phyloP scores from a whole-genome alignment of 2,888 invertebrate genomes.

The Epirrhoe tristata region DNA sequence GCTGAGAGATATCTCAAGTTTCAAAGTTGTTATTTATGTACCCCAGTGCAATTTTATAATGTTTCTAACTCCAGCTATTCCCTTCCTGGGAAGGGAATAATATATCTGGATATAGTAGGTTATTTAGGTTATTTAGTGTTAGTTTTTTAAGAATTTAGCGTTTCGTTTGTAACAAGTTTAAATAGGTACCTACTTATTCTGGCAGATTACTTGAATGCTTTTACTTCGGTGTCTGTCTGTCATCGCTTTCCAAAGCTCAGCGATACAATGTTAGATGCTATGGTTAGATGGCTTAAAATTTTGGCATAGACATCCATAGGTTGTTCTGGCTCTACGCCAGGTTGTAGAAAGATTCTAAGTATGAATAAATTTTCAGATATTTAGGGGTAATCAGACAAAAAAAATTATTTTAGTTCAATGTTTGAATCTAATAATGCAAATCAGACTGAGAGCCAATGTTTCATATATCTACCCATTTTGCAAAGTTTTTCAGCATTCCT shows the following conservation, averaged over 20 bases:
- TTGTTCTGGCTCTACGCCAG: neutral
- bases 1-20: slow-evolving; percentile 24
- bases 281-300: neutral
- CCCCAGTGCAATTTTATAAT: slow-evolving; percentile 24
- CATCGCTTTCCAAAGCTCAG: neutral
- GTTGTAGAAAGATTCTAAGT: neutral
- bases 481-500: neutral
- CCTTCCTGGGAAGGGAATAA: slow-evolving; percentile 30
- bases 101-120: too few relatives aligned
- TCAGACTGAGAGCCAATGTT: neutral
- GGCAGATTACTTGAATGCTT: neutral
- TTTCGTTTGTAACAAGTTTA: neutral
- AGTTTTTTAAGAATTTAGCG: neutral
- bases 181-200: too few relatives aligned
- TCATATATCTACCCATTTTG: neutral
- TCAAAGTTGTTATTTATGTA: slow-evolving; percentile 25
- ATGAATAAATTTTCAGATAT: neutral
- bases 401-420: neutral
- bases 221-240: neutral
- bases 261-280: neutral
- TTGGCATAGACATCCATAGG: neutral
- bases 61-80: slow-evolving; percentile 33
- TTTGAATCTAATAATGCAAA: neutral
- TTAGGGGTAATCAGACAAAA: neutral
- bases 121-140: too few relatives aligned